Base-by-base conservation (phyloP, 2,797 vertebrate genomes). In the Megalops cyprinoides region DNA sequence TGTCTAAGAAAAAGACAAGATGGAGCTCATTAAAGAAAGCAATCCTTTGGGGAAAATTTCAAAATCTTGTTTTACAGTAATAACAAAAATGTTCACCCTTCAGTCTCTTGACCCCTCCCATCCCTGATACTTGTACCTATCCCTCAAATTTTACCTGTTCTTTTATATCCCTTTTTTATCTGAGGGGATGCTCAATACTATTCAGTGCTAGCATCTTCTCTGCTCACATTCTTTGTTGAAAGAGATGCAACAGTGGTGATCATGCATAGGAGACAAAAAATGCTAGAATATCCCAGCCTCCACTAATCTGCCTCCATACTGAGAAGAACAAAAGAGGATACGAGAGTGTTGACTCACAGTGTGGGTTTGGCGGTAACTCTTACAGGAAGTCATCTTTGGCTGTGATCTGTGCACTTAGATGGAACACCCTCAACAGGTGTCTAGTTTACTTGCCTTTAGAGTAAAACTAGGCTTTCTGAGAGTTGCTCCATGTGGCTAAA, bases 301-400 rank as follows among this genome's bases (percentile, higher is more conserved):
- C 79, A 86, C 93, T 88, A 89, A 87, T 87, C 89, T 82, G 10
- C 84, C 80, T 89, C 86, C 77, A 67, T 55, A 25, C 87, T 80
- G 77, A 86, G 86, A 82, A 25, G 6, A 56, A 18, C 73, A 77
- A 74, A 62, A 88, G 84, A 0, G 55, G 85, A 89, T 80, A 48
- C 84, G n/a, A 80, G 83, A 86, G 73, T 42, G 71, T 86, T 92
- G 91, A 93, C 93, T 93, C 93, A 93, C 91, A 48, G 74, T 42
- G 46, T 28, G 65, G 65, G 3, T 84, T 65, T 67, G 34, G 31
- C 58, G n/a, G 15, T 39, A 42, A 49, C 58, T 74, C 25, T 65
- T 46, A 34, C 53, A 67, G 55, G 39, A 79, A 79, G 9, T 79
- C 48, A 39, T 79, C 62, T 14, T 10, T 60, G 34, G n/a, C 56